These are phyloP conservation scores for Drosophila leontia DNA, from an alignment of 1,140 invertebrate genomes.

Conservation along the genomic window DNA sequence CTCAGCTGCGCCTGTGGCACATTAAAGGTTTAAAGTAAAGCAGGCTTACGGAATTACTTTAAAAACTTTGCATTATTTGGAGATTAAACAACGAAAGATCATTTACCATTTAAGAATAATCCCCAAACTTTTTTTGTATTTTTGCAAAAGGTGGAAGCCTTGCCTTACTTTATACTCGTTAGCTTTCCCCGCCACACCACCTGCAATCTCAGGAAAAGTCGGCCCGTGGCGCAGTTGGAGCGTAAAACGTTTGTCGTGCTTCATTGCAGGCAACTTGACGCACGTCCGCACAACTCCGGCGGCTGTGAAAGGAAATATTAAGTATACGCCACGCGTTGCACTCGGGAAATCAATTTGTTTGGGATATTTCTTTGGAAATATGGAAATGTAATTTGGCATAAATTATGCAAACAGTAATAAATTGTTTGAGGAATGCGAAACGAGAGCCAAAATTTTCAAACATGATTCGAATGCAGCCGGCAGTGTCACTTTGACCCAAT, in stretches of 20 bases:
- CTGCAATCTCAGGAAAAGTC: neutral
- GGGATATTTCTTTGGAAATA: conserved; percentile 33
- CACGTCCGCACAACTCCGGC: conserved; percentile 65
- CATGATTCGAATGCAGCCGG: conserved; percentile 11
- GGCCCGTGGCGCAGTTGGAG: conserved; percentile 34
- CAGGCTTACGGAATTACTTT: neutral
- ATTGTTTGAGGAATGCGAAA: conserved; percentile 41
- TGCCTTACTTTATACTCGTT: neutral
- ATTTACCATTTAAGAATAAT: neutral
- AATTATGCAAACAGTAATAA: conserved; percentile 56
- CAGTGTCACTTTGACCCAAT: conserved; percentile 32
- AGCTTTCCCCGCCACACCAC: neutral
- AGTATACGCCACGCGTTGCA: conserved; percentile 50
- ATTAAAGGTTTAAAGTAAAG: conserved; percentile 5
- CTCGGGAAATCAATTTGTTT: conserved; percentile 45
- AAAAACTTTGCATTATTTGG: neutral
- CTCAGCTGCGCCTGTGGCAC: neutral
- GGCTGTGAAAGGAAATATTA: conserved; percentile 33
- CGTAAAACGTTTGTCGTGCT: conserved; percentile 61
- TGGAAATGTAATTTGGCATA: conserved; percentile 49
- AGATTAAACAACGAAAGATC: too few relatives aligned
- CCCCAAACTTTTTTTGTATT: neutral
- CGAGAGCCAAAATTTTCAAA: conserved; percentile 26
- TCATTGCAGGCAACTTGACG: conserved; percentile 67
- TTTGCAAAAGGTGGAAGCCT: neutral